A percentile compares a stretch with the other conserved stretches of the same genome.
phyloP scores from a whole-genome alignment of 2,888 invertebrate species.

The Campoletis raptor region DNA sequence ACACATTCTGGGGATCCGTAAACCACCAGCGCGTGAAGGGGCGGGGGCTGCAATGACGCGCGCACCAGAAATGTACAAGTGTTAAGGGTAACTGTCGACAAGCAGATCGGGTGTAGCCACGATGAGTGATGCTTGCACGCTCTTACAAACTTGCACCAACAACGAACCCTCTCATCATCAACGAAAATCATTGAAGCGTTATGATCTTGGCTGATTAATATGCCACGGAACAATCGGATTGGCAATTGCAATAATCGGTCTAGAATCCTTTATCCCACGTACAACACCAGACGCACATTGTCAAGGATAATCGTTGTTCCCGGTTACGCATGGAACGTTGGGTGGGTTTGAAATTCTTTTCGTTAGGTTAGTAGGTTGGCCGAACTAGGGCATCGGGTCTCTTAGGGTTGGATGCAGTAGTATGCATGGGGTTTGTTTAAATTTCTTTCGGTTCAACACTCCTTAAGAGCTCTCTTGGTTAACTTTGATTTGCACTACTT shows the following conservation, averaged over 20 bases:
- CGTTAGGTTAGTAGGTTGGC: constrained; percentile 7
- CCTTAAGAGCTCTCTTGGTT: neutral
- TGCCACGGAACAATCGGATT: neutral
- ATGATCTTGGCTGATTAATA: neutral
- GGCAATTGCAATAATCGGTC: neutral
- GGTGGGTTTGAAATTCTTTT: neutral
- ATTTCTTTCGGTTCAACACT: neutral
- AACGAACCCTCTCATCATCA: neutral
- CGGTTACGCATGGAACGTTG: neutral
- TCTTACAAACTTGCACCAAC: constrained; percentile 17
- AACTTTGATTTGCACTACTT: neutral
- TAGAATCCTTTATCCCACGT: neutral
- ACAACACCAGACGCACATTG: neutral
- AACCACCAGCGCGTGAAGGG: constrained; percentile 52
- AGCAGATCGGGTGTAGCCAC: constrained; percentile 71
- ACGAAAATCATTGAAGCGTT: constrained; percentile 2
- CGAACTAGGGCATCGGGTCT: neutral
- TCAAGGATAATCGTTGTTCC: neutral
- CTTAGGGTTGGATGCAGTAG: neutral
- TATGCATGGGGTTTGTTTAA: neutral
- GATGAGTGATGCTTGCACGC: constrained; percentile 65
- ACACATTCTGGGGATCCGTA: constrained; percentile 56
- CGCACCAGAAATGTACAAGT: constrained; percentile 67
- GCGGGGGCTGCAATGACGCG: constrained; percentile 64
- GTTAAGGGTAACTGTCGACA: constrained; percentile 69